Evolutionary conservation across 2,797 vertebrate species (phyloP), one percentile per base, ranked within the genome.

Genomic region (Hyperoplus immaculatus): DNA sequence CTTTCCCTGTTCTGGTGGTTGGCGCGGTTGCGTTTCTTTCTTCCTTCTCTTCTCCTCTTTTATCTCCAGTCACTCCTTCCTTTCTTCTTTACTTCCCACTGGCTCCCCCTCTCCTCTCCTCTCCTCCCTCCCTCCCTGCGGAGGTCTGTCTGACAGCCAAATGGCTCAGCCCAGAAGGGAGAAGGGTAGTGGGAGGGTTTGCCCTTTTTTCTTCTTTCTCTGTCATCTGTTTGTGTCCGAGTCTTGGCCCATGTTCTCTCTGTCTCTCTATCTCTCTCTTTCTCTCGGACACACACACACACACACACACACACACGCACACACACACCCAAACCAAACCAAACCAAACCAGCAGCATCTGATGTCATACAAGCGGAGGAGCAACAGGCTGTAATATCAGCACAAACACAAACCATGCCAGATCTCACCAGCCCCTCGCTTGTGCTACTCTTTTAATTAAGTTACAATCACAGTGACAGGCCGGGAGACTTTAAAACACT

Each of bases 171-270:
- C 68, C 69, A 83, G 61, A 84, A 57, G 83, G 69, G 49, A 53
- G 56, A 79, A 18, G 43, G 15, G 47, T 38, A 55, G 78, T 47
- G 57, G 54, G 66, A 69, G 81, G 72, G 50, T 69, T 72, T 41
- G 70, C 41, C 14, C 13, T 29, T 69, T 85, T 83, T 76, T 77
- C 58, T 86, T 85, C 45, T 78, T 46, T 80, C 72, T 73, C 65
- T 63, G 81, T 89, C 82, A 80, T 88, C 79, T 80, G 88, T 87
- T 84, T 83, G 60, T 74, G 77, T 83, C 66, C 64, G 29, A 21
- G 49, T 79, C 60, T 81, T 80, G 69, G 75, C 42, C 66, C 0
- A 18, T 63, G 12, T 50, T 69, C 72, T 56, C 54, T 36, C 45
- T 43, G 51, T 65, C 38, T 14, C 64, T 57, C 69, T 49, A 21